Percentiles rank a stretch among this genome's conserved stretches.
phyloP scores from a whole-genome alignment of 2,113 vertebrate genomes.

The Himantopus leucocephalus region DNA sequence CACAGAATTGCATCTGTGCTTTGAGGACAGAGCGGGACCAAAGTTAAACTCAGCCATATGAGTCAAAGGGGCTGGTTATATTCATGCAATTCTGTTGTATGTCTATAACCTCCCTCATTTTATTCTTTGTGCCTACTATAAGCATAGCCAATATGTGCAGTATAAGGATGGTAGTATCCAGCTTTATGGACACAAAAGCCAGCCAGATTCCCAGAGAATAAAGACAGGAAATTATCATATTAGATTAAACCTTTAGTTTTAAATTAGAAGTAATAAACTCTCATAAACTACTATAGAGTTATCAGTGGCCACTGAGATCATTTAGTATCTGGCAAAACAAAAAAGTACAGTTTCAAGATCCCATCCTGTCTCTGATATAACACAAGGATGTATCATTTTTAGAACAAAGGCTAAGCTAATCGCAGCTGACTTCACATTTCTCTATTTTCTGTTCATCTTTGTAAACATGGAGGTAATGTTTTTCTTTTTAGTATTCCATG shows the following conservation, averaged over 20 bases:
- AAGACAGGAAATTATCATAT: neutral
- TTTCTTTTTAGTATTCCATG: conserved; percentile 55
- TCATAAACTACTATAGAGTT: neutral
- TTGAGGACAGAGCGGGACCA: neutral
- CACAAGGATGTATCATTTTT: conserved; percentile 6
- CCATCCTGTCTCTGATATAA: neutral
- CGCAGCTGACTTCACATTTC: conserved; percentile 19
- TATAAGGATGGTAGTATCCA: neutral
- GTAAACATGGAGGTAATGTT: conserved; percentile 48
- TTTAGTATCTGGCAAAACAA: neutral
- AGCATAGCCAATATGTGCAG: neutral
- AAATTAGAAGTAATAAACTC: neutral
- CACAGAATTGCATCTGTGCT: neutral
- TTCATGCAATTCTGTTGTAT: neutral
- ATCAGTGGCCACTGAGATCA: neutral
- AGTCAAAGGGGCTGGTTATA: neutral
- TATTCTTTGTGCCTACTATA: neutral
- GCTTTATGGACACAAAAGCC: neutral
- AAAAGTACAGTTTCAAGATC: neutral
- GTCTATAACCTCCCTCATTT: neutral
- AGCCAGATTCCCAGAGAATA: neutral
- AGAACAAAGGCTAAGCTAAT: conserved; percentile 52
- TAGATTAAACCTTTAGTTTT: neutral
- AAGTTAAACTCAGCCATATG: neutral
- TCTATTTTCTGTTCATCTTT: conserved; percentile 27